Base-by-base conservation (phyloP, 2,888 invertebrate genomes). In the Drosophila flavopinicola region DNA sequence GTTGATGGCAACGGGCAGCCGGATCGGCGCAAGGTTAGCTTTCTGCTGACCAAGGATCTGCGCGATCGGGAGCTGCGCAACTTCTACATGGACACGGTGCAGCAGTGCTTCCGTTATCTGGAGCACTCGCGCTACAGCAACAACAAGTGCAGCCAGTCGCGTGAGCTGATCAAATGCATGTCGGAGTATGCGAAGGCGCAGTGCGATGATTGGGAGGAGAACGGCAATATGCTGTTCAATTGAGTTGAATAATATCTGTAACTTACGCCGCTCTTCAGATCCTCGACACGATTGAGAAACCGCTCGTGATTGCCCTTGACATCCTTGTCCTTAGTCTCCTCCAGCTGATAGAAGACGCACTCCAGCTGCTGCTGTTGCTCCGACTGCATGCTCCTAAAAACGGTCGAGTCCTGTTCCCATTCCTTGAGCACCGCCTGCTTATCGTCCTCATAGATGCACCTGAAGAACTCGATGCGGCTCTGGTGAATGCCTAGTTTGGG, bases 201-300 rank as follows among this genome's bases (percentile, higher is more conserved):
- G 86, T 96, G 96, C 80, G 94, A 94, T 15, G 95, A 96, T 82
- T 95, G 95, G 95, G 93, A 94, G 53, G 93, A 93, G 63, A 91
- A 91, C 29, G 90, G 90, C 15, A 83, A 57, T 56, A 66, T 92
- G 61, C 86, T 92, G 17, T 91, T 92, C 70, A 90, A 88, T 51
- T 90, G 60, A 30, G 10, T 3, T n/a, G n/a, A 20, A n/a, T 37
- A 10, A 7, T 6, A 6, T 1, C 15, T 7, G 33, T 6, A 4
- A 84, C 90, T 90, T 85, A 93, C 93, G 38, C 90, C 87, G 67
- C 92, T 92, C 61, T 92, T 91, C 4, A 91, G 84, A 73, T 93
- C 92, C 71, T 94, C 93, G 54, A 92, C 91, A 63, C 91, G 90
- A 65, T 92, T 91, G 33, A 93, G 85, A 77, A 92, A 92, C 1